These are phyloP conservation scores for Athalia rosae DNA, from an alignment of 2,888 invertebrate species.

Conservation along the genomic window DNA sequence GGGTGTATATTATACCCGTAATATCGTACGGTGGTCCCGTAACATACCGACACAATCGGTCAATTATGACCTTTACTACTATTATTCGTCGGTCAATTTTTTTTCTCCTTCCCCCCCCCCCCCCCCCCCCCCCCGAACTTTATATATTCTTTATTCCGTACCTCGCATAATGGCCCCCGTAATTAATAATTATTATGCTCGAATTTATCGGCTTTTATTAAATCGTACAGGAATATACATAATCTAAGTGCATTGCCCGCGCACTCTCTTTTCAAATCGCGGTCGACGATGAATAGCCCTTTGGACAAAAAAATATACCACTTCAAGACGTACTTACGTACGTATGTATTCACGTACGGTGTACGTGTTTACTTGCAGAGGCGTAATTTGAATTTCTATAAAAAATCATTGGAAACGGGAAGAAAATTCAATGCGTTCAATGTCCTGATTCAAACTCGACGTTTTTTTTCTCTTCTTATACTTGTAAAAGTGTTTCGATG, in stretches of 20 bases:
- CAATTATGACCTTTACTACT: conserved; percentile 1
- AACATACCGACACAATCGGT: conserved; percentile 1
- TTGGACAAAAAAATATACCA: too few species aligned
- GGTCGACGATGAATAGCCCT: too few species aligned
- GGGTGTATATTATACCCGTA: too few species aligned
- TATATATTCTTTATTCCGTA: background rate
- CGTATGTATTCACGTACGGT: too few species aligned
- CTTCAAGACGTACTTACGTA: too few species aligned
- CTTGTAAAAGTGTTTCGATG: background rate
- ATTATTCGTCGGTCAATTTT: background rate
- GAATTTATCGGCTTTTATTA: conserved; percentile 4
- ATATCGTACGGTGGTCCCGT: too few species aligned
- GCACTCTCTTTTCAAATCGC: background rate
- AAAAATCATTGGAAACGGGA: background rate
- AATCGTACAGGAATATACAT: conserved; percentile 3
- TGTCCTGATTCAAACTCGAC: too few species aligned
- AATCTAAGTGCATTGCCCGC: background rate
- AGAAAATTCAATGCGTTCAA: background rate
- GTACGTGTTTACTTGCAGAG: too few species aligned
- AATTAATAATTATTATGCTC: conserved; percentile 34
- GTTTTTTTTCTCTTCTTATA: too few species aligned
- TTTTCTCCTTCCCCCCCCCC: background rate
- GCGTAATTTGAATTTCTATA: too few species aligned
- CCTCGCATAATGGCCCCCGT: background rate
- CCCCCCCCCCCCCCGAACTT: background rate